A percentile compares a stretch with the other conserved stretches of the same genome.
phyloP scores from a whole-genome alignment of 2,113 vertebrate genomes.

The Psittacus erithacus region DNA sequence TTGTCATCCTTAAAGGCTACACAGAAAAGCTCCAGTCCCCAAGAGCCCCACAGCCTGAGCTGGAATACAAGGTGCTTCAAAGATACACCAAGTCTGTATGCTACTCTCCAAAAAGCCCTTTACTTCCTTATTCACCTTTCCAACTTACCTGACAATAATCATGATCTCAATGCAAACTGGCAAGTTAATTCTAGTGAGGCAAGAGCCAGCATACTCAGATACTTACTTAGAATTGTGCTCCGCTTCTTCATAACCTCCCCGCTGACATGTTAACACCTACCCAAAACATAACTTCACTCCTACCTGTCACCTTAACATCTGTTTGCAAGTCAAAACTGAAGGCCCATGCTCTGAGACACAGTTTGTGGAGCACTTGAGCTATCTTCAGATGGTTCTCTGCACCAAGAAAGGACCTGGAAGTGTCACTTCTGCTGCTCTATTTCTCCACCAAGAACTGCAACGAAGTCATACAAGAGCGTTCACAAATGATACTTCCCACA shows the following conservation, averaged over 20 bases:
- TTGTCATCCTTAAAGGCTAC: fast-evolving
- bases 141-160: background rate
- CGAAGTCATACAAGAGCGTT: background rate
- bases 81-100: fast-evolving
- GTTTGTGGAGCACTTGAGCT: background rate
- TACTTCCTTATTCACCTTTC: background rate
- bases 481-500: background rate
- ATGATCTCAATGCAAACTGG: background rate
- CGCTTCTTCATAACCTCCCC: background rate
- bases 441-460: background rate
- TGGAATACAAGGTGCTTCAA: background rate
- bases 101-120: background rate
- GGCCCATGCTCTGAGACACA: background rate
- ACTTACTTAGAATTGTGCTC: background rate
- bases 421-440: background rate
- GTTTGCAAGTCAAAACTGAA: background rate
- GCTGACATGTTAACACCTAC: fast-evolving
- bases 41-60: background rate
- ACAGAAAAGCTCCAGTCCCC: background rate
- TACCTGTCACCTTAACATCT: background rate
- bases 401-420: background rate
- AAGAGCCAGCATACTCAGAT: background rate
- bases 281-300: background rate
- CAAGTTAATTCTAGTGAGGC: background rate
- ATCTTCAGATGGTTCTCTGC: background rate